Conservation (phyloP, 1,140 invertebrate genomes). For the Papilio helenus region DNA sequence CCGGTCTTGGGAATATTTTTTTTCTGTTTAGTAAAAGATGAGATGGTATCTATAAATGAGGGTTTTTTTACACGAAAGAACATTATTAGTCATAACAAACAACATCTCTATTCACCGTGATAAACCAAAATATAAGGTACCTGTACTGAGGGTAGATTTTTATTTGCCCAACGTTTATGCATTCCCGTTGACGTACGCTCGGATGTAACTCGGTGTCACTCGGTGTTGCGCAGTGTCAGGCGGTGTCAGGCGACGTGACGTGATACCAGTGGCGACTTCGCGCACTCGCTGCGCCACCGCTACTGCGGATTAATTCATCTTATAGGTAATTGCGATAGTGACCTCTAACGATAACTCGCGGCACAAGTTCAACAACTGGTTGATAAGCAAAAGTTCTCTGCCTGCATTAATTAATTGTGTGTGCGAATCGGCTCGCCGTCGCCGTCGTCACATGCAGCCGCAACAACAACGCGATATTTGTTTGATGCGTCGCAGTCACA, state of each 20-base stretch:
- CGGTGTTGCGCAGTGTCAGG: not conserved
- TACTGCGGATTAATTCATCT: constrained; percentile 1
- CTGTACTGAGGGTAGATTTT: no score
- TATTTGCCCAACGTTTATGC: no score
- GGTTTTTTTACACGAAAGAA: no score
- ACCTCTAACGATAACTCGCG: constrained; percentile 12
- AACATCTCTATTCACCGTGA: no score
- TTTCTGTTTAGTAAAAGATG: no score
- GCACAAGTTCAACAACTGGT: constrained; percentile 13
- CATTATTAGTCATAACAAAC: no score
- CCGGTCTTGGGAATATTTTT: no score
- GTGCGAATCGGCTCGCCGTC: not conserved
- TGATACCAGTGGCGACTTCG: not conserved
- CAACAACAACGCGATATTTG: not conserved
- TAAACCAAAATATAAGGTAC: no score
- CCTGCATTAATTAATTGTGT: not conserved
- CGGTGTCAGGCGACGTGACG: not conserved
- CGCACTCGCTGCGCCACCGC: not conserved
- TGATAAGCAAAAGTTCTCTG: not conserved
- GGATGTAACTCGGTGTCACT: not conserved
- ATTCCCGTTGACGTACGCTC: no score
- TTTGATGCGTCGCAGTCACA: not conserved
- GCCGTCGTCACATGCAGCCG: not conserved
- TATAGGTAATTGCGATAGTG: not conserved
- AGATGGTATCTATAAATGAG: no score